phyloP scores from a whole-genome alignment of 2,113 vertebrate species.

The Micronisus gabar region DNA sequence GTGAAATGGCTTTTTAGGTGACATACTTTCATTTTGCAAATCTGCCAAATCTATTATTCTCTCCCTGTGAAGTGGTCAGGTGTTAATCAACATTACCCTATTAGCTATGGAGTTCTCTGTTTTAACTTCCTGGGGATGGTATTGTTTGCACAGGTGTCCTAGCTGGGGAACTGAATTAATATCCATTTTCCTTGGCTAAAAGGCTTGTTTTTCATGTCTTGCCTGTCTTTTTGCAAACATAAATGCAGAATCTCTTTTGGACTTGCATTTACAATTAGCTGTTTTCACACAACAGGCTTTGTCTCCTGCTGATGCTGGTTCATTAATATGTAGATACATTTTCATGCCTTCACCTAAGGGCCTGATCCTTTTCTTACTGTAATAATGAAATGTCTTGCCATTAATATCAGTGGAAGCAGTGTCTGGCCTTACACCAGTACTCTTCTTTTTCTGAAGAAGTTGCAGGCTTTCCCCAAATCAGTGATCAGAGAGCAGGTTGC shows the following conservation, averaged over 20 bases:
- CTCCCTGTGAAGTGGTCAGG: background rate
- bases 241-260: background rate
- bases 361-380: background rate
- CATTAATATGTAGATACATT: background rate
- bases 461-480: background rate
- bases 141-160: constrained; percentile 38
- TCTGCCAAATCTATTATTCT: background rate
- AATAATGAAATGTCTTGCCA: background rate
- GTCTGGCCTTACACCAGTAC: background rate
- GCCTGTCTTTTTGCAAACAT: background rate
- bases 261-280: background rate
- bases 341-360: background rate
- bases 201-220: constrained; percentile 1
- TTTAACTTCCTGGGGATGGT: background rate
- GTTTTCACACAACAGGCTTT: background rate
- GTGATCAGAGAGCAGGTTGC: background rate
- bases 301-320: background rate
- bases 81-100: constrained; percentile 1
- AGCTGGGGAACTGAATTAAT: constrained; percentile 13
- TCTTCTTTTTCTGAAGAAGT: background rate
- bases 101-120: background rate
- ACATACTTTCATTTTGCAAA: background rate
- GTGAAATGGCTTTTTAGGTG: background rate
- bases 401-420: background rate
- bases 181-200: constrained; percentile 28